Evolutionary conservation across 2,888 invertebrate species (phyloP).

Genomic region (Isoperla grammatica): DNA sequence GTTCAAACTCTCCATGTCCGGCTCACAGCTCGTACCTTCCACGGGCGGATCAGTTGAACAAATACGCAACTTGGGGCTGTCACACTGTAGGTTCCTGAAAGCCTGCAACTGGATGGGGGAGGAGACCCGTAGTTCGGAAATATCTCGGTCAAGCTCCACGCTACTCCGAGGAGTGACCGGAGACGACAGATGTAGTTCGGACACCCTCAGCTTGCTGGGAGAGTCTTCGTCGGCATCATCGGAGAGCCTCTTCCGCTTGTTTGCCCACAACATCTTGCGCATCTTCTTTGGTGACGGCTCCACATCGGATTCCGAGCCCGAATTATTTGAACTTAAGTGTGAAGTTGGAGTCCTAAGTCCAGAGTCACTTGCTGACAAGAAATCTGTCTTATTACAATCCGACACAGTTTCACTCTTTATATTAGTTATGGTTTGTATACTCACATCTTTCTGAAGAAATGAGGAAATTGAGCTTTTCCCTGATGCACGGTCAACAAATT

Average conservation of each 20-base stretch:
- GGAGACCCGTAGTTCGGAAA: neutral
- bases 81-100: conserved; percentile 43
- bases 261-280: conserved; percentile 46
- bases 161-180: neutral
- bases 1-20: conserved; percentile 43
- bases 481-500: conserved; percentile 66
- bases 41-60: conserved; percentile 28
- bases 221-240: conserved; percentile 51
- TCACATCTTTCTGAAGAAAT: conserved; percentile 69
- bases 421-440: conserved; percentile 61
- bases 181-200: conserved; percentile 57
- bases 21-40: conserved; percentile 44
- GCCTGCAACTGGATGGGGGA: neutral
- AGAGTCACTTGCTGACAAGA: neutral
- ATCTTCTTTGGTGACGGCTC: conserved; percentile 74
- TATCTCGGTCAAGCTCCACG: neutral
- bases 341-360: neutral
- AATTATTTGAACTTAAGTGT: conserved; percentile 46
- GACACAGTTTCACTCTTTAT: conserved; percentile 14
- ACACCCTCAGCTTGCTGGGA: conserved; percentile 63
- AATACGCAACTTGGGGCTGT: conserved; percentile 47
- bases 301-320: conserved; percentile 58
- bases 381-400: conserved; percentile 6
- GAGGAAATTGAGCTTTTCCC: conserved; percentile 68
- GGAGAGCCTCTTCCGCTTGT: conserved; percentile 13